Conservation (phyloP, 2,797 vertebrate genomes). For the Ispidina lecontei region DNA sequence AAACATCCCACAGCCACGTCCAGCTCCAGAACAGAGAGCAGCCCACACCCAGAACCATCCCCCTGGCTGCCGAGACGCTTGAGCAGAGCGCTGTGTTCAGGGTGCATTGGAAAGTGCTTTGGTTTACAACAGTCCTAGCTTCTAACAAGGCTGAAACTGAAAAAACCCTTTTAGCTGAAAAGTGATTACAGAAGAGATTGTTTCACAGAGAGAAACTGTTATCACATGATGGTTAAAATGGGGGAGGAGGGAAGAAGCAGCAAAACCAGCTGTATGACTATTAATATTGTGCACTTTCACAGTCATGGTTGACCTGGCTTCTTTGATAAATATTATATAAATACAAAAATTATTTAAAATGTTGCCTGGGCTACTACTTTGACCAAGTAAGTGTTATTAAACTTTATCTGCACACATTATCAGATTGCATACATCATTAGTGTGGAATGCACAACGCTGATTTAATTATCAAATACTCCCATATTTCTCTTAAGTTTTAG, state of each 20-base stretch:
- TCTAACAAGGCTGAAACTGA: background rate
- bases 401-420: background rate
- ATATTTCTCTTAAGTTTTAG: background rate
- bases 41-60: background rate
- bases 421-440: too few species aligned
- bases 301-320: background rate
- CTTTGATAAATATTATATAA: background rate
- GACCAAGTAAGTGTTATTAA: background rate
- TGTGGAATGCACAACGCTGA: background rate
- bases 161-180: background rate
- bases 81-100: background rate
- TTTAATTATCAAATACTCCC: background rate
- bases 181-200: accelerated
- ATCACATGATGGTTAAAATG: background rate
- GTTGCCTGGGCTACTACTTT: background rate
- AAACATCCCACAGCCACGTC: background rate
- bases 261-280: background rate
- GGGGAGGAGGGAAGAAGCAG: background rate
- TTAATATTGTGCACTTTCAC: background rate
- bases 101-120: background rate
- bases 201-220: background rate
- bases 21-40: background rate
- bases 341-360: background rate
- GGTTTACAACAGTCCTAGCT: background rate
- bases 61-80: background rate